Conservation (phyloP, 37 sponge, comb jelly and placozoan genomes). For the Cladorhizidae sp. region DNA sequence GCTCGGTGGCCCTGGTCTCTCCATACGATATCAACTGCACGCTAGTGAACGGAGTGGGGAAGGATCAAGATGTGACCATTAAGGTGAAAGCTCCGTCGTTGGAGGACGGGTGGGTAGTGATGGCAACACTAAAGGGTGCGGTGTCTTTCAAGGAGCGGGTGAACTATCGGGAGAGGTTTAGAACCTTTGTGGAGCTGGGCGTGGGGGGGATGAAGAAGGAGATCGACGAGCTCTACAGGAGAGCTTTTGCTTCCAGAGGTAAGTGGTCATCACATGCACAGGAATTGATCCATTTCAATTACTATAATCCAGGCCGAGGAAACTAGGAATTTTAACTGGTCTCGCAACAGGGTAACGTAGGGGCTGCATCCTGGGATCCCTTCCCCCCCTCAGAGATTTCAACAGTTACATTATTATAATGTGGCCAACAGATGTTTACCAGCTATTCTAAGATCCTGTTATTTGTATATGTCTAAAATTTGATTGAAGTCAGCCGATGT, state of each 20-base stretch:
- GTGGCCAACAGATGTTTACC: no score
- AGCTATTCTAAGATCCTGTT: no score
- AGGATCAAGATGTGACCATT: slow-evolving; percentile 23
- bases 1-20: slow-evolving; percentile 6
- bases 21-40: slow-evolving; percentile 45
- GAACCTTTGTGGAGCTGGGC: slow-evolving; percentile 59
- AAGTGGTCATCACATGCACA: no score
- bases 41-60: slow-evolving; percentile 28
- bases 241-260: slow-evolving; percentile 83
- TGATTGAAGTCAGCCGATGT: no score
- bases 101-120: not conserved
- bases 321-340: no score
- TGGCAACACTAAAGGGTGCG: slow-evolving; percentile 14
- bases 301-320: no score
- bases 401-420: no score
- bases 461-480: no score
- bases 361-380: no score
- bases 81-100: not conserved
- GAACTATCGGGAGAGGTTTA: slow-evolving; percentile 53
- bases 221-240: slow-evolving; percentile 71
- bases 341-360: no score
- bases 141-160: slow-evolving; percentile 57
- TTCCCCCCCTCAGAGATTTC: no score
- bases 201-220: slow-evolving; percentile 72
- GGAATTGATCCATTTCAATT: no score